Base-by-base conservation (phyloP, 2,113 vertebrate species). In the Neomonachus schauinslandi region DNA sequence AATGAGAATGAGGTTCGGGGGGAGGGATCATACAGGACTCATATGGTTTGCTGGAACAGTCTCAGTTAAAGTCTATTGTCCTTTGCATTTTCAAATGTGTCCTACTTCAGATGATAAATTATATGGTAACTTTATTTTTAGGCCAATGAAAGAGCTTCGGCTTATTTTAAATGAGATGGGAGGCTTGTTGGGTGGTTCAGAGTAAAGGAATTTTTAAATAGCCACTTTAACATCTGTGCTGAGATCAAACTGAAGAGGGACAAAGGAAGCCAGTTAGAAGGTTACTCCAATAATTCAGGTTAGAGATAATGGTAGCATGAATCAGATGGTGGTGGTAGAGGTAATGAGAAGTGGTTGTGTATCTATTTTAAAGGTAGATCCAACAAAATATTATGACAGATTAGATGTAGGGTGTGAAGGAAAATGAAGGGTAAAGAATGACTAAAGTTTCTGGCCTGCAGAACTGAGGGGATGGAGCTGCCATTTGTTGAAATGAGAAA, bases 111-210 rank as follows among this genome's bases (percentile, higher is more conserved):
- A 88, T 77, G 69, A 84, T 49, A 84, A 79, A 84, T 76, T 61
- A 49, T 59, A 76, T 22, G 11, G 8, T 69, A 61, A 63, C 3
- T 49, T 87, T 93, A 96, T 92, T 92, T 96, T 94, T 65, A 91
- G 55, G 77, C 19, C 39, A 92, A 53, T 72, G 24, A 72, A 92
- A 92, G 69, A 82, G 36, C 24, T 49, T 63, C 51, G 46, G 55
- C 49, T 85, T 94, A 65, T 86, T 94, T 94, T 59, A 97, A 83
- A 77, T 88, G 21, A 94, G 22, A 76, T 82, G 53, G 36, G 89
- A 46, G 28, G 59, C 33, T 76, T 91, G 24, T 10, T 77, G 39
- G 36, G 83, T 24, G 24, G 67, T 55, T 82, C 28, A 51, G 42
- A 13, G 36, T 24, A 69, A 61, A 87, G 65, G 22, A 49, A 79